phyloP scores from a whole-genome alignment of 2,113 vertebrate species.

The Hemichromis elongatus region DNA sequence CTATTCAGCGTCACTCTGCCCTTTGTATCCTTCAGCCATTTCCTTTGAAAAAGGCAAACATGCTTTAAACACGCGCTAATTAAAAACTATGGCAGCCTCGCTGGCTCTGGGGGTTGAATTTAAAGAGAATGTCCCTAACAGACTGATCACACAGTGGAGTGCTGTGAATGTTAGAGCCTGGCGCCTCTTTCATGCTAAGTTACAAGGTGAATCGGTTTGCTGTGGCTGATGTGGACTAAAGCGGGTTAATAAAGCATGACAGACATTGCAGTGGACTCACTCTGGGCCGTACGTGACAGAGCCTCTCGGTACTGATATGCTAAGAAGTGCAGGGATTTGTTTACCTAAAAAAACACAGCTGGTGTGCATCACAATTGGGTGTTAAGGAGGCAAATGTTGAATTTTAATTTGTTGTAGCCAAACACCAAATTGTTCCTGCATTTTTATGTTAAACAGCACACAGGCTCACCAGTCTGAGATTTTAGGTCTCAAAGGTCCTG shows the following conservation, averaged over 20 bases:
- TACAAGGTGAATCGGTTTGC: background rate
- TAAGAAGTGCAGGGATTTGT: background rate
- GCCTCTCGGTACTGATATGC: background rate
- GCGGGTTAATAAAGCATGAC: slow-evolving; percentile 24
- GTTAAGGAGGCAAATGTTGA: background rate
- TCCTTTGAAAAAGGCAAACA: slow-evolving; percentile 39
- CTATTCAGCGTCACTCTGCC: background rate
- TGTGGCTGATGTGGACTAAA: background rate
- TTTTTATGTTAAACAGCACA: background rate
- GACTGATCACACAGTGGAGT: background rate
- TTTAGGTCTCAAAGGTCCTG: background rate
- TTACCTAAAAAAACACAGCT: slow-evolving; percentile 18
- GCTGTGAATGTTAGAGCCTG: background rate
- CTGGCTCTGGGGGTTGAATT: slow-evolving; percentile 39
- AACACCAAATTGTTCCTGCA: background rate
- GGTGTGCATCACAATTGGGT: background rate
- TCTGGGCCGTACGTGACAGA: background rate
- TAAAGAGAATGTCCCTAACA: slow-evolving; percentile 28
- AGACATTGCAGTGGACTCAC: background rate
- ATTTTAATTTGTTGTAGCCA: background rate
- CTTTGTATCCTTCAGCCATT: slow-evolving; percentile 20
- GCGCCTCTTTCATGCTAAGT: background rate
- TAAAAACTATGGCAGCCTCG: slow-evolving; percentile 15
- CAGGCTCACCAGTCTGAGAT: background rate
- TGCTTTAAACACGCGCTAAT: slow-evolving; percentile 28